phyloP scores from a whole-genome alignment of 2,888 invertebrate species.

The Tenodera sinensis region DNA sequence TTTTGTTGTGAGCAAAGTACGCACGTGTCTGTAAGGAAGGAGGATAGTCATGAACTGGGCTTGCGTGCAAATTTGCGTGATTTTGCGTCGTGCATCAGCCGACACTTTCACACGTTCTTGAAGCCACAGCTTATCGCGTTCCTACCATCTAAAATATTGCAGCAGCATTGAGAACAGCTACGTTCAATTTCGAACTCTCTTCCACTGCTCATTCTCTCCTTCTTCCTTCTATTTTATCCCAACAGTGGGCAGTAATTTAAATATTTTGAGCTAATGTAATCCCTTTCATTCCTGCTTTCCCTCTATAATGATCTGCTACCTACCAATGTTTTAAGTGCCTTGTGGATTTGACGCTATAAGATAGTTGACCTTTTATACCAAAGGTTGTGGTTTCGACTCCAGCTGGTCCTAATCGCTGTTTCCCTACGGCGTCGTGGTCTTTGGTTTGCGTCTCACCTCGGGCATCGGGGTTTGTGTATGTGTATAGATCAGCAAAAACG shows the following conservation, averaged over 20 bases:
- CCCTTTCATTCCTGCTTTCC: background rate
- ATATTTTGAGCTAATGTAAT: background rate
- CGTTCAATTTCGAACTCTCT: background rate
- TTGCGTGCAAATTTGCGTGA: background rate
- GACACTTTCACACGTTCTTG: conserved; percentile 19
- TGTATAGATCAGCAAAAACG: too few relatives aligned
- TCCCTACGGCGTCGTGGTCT: too few relatives aligned
- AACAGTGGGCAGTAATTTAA: too few relatives aligned
- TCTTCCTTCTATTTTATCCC: background rate
- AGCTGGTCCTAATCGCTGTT: too few relatives aligned
- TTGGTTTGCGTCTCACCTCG: too few relatives aligned
- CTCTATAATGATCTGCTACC: too few relatives aligned
- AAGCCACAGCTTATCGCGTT: background rate
- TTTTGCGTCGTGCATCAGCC: conserved; percentile 7
- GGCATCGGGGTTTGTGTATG: too few relatives aligned
- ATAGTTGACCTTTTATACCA: too few relatives aligned
- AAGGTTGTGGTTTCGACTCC: too few relatives aligned
- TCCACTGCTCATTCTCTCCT: background rate
- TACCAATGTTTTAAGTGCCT: too few relatives aligned
- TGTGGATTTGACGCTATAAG: too few relatives aligned
- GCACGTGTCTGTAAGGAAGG: background rate
- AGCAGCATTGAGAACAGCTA: background rate
- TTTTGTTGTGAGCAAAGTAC: background rate
- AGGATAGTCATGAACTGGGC: background rate
- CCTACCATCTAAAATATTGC: background rate